Percentiles rank a stretch among this genome's conserved stretches.
These are phyloP conservation scores for Abramis brama DNA, from an alignment of 2,113 vertebrate species.

Conservation along the genomic window DNA sequence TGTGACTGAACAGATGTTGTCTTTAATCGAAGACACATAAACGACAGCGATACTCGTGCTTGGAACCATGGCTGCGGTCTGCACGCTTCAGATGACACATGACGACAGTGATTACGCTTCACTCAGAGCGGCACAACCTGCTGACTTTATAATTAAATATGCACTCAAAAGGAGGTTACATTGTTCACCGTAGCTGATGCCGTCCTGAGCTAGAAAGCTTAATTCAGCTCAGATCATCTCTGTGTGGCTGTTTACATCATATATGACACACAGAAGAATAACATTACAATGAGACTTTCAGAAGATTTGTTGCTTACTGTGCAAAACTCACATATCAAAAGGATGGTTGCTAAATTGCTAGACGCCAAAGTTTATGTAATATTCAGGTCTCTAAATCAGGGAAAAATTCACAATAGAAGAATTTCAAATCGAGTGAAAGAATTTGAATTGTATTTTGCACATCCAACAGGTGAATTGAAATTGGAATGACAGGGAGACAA, in stretches of 20 bases:
- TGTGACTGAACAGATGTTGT: slow-evolving; percentile 2
- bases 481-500: neutral
- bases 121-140: too few species aligned
- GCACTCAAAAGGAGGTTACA: neutral
- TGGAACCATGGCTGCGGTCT: neutral
- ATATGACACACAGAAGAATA: neutral
- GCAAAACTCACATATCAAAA: too few species aligned
- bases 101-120: neutral
- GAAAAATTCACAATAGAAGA: neutral
- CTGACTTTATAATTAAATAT: neutral
- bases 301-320: neutral
- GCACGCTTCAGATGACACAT: neutral
- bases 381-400: neutral
- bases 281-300: neutral
- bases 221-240: neutral
- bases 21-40: slow-evolving; percentile 8
- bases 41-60: neutral
- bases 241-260: neutral
- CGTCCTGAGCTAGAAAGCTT: too few species aligned
- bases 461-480: neutral
- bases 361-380: too few species aligned
- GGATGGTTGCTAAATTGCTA: too few species aligned
- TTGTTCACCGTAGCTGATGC: neutral
- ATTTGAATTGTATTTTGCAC: neutral
- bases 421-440: neutral